These are phyloP conservation scores for Gastracanthus pulcherrimus DNA, from an alignment of 2,888 invertebrate species.

Conservation along the genomic window DNA sequence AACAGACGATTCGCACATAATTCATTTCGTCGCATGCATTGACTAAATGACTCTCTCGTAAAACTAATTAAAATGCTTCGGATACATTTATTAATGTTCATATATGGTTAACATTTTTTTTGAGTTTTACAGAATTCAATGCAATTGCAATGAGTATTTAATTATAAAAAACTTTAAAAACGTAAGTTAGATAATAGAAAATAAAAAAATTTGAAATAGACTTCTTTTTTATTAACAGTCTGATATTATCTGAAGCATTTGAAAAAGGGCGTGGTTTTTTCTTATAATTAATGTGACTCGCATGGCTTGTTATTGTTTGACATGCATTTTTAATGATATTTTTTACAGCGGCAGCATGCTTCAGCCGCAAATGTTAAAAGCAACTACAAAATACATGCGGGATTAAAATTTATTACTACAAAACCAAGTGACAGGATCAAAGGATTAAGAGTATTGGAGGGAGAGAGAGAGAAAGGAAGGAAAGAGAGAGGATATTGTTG, in stretches of 20 bases:
- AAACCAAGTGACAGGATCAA: conserved; percentile 56
- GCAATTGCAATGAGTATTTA: background rate
- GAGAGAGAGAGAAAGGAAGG: conserved; percentile 50
- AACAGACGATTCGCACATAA: conserved; percentile 36
- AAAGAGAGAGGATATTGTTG: conserved; percentile 49
- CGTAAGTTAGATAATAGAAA: background rate
- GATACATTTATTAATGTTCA: background rate
- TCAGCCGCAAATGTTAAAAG: conserved; percentile 52
- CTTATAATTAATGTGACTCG: conserved; percentile 56
- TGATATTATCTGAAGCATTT: conserved; percentile 55
- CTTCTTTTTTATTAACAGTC: background rate
- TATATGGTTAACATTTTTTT: conserved; percentile 10
- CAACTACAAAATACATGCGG: conserved; percentile 54
- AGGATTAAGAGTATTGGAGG: conserved; percentile 24
- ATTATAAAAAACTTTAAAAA: too few relatives aligned
- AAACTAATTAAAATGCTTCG: conserved; percentile 43
- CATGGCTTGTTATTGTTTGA: conserved; percentile 47
- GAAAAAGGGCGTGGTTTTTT: conserved; percentile 51
- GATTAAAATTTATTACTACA: conserved; percentile 46
- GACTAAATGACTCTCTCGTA: conserved; percentile 51
- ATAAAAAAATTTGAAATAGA: background rate
- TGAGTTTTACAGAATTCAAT: conserved; percentile 34
- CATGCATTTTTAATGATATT: conserved; percentile 55
- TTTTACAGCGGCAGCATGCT: conserved; percentile 47
- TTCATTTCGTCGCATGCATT: conserved; percentile 50